Base-by-base conservation (phyloP, 1,140 invertebrate genomes). In the Probaryconus sp. region DNA sequence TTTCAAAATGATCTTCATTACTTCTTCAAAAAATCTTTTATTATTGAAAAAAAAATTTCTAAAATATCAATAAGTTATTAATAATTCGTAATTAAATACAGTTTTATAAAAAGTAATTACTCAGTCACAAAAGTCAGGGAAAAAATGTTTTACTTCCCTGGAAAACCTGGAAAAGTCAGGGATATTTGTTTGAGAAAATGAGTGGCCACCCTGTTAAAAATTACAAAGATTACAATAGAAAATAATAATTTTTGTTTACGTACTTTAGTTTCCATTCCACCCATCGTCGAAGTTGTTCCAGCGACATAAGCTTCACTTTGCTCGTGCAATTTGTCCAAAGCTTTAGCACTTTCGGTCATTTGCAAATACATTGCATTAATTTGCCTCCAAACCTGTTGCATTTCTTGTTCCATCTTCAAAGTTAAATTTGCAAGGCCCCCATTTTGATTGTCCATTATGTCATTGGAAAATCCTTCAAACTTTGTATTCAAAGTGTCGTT, bases 301-400 rank as follows among this genome's bases (percentile, higher is more conserved):
- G 94, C 96, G 13, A 96, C 93, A 79, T 96, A 96, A 31, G 89
- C 89, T 73, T 93, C 92, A 11, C 94, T 95, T 79, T 94, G 93
- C 63, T 92, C 89, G 83, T 96, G 93, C n/a, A 95, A 87, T 47
- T 91, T 89, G 45, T 93, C 92, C 2, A 97, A 83, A 1, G 93
- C 89, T 31, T 91, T 90, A 5, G 93, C 92, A 79, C 92, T 96
- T 42, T 92, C 91, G 10, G 90, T 92, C 78, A 96, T 91, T 80
- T 96, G 93, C 65, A 93, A 91, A 82, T 95, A 94, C 93, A 97
- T 95, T 10, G 95, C 94, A 58, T 94, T 94, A 72, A 96, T 95
- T 85, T 95, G 94, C 10, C 94, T 86, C 94, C 94, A 96, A 1
- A 89, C 89, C 81, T 95, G 93, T 51, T 92, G 92, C 82, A 97